Percentiles rank a stretch among this genome's conserved stretches.
These are phyloP conservation scores for Scaptomyza reducta DNA, from an alignment of 2,888 invertebrate species.

Conservation along the genomic window DNA sequence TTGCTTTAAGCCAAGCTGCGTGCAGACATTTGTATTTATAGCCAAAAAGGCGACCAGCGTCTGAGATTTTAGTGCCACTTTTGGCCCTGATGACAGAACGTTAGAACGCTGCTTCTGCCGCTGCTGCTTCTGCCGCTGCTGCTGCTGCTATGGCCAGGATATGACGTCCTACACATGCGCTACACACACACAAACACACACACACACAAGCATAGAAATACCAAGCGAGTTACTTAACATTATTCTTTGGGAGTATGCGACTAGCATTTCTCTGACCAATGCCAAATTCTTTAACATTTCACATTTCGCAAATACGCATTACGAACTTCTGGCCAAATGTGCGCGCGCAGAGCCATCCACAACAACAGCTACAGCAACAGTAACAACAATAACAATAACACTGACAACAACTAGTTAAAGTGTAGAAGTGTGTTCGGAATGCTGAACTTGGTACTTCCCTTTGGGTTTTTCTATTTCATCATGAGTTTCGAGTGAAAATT, in stretches of 20 bases:
- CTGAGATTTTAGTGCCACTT: constrained; percentile 71
- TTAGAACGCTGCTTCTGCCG: background rate
- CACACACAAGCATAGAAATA: background rate
- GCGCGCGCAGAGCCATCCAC: constrained; percentile 69
- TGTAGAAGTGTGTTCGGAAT: background rate
- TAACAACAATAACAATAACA: constrained; percentile 10
- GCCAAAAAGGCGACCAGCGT: constrained; percentile 65
- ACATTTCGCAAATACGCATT: constrained; percentile 26
- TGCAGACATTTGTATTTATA: constrained; percentile 82
- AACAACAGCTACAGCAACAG: constrained; percentile 36
- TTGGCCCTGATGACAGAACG: constrained; percentile 56
- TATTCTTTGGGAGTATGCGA: constrained; percentile 15
- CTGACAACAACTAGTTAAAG: constrained; percentile 14
- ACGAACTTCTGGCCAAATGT: constrained; percentile 33
- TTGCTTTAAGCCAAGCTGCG: constrained; percentile 80
- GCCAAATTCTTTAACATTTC: constrained; percentile 61
- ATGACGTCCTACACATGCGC: constrained; percentile 70
- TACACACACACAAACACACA: constrained; percentile 38
- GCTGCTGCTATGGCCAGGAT: constrained; percentile 35
- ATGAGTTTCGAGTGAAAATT: background rate
- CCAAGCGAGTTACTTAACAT: constrained; percentile 27
- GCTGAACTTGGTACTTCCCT: background rate
- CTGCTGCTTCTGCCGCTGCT: no score
- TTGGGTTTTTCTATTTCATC: no score
- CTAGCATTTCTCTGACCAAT: constrained; percentile 47